phyloP scores from a whole-genome alignment of 2,888 invertebrate genomes.

The Heliconius ethilla region DNA sequence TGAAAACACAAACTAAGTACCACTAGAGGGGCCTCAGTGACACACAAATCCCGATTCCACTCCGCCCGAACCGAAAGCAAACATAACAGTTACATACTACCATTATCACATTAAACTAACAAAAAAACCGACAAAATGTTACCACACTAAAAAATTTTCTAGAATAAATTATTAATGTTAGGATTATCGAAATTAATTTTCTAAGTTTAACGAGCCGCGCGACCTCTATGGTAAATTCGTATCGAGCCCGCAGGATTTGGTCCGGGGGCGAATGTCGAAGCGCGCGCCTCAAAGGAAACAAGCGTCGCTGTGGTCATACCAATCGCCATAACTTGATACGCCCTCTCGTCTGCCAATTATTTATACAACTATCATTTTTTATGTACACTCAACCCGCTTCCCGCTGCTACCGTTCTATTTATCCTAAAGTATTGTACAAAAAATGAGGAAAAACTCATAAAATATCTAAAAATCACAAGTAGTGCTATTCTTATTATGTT shows the following conservation, averaged over 20 bases:
- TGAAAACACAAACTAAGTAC: conserved; percentile 42
- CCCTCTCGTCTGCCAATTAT: conserved; percentile 54
- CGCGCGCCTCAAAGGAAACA: conserved; percentile 60
- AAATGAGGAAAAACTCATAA: conserved; percentile 75
- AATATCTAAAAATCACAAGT: conserved; percentile 81
- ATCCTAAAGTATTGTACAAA: conserved; percentile 70
- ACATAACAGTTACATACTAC: conserved; percentile 72
- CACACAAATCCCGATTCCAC: conserved; percentile 24
- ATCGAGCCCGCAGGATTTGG: conserved; percentile 54
- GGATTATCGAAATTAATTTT: conserved; percentile 64
- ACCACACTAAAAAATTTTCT: conserved; percentile 79
- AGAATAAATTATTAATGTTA: conserved; percentile 64
- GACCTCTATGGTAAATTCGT: conserved; percentile 68
- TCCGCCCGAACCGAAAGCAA: conserved; percentile 59
- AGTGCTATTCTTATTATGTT: conserved; percentile 82
- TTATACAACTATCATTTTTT: conserved; percentile 55
- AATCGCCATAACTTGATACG: conserved; percentile 62
- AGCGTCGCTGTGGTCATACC: conserved; percentile 74
- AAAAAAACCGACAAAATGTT: conserved; percentile 69
- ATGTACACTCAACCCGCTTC: conserved; percentile 78
- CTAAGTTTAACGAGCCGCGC: conserved; percentile 63
- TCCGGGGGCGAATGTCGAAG: conserved; percentile 55
- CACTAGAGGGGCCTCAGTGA: conserved; percentile 35
- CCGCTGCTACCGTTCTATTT: conserved; percentile 61
- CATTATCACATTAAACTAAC: conserved; percentile 69